Evolutionary conservation across 2,888 invertebrate species (phyloP).

Genomic region (Apomyelois bistriatella): DNA sequence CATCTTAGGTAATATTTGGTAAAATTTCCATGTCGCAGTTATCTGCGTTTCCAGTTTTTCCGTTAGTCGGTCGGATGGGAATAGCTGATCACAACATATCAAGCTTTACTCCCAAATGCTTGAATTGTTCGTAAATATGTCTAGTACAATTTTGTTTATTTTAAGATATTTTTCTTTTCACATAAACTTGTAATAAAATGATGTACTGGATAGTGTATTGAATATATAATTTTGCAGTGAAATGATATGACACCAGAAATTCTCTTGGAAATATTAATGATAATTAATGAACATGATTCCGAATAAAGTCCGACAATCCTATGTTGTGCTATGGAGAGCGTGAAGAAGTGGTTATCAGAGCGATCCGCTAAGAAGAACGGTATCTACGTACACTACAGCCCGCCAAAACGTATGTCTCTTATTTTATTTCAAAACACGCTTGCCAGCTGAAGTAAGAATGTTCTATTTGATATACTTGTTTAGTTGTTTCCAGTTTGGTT

Average conservation of each 20-base stretch:
- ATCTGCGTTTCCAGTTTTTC: no score
- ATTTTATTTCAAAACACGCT: background rate
- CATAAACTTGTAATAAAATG: no score
- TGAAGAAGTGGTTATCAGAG: slow-evolving; percentile 56
- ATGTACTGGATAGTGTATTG: no score
- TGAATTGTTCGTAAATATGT: no score
- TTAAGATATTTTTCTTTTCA: no score
- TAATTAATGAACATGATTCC: background rate
- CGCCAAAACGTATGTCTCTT: slow-evolving; percentile 76
- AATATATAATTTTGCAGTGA: background rate
- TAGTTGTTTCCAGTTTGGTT: no score
- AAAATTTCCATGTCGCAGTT: no score
- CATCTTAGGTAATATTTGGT: no score
- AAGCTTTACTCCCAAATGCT: no score
- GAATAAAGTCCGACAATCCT: background rate
- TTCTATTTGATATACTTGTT: background rate
- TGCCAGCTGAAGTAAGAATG: background rate
- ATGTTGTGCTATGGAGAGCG: slow-evolving; percentile 49
- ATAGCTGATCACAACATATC: no score
- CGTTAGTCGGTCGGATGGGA: no score
- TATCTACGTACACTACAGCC: slow-evolving; percentile 82
- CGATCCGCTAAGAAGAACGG: slow-evolving; percentile 64
- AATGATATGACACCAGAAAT: background rate
- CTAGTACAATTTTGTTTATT: no score
- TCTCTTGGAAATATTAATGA: background rate